phyloP scores from a whole-genome alignment of 30 jellyfish, hydroid and myxozoan genomes.

The Cassiopea xamachana region DNA sequence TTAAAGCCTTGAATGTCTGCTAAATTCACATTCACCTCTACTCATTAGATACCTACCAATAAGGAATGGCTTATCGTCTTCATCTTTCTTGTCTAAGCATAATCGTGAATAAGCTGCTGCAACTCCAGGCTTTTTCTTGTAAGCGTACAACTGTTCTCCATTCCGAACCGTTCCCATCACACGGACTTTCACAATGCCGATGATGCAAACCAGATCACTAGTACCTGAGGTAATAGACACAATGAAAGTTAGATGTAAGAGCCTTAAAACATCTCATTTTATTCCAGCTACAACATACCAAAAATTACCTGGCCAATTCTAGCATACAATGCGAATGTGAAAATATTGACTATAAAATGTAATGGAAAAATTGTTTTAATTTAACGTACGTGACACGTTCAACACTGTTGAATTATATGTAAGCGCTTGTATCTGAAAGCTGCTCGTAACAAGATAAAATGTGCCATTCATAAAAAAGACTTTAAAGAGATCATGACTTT shows the following conservation, averaged over 20 bases:
- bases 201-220: slow-evolving; percentile 66
- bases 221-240: slow-evolving; percentile 18
- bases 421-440: too few species aligned
- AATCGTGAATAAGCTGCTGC: slow-evolving; percentile 50
- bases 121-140: slow-evolving; percentile 57
- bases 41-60: slow-evolving; percentile 31
- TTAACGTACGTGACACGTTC: too few species aligned
- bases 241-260: background rate
- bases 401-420: too few species aligned
- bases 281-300: background rate
- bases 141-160: slow-evolving; percentile 77
- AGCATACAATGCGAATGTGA: too few species aligned
- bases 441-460: too few species aligned
- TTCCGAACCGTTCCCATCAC: slow-evolving; percentile 59
- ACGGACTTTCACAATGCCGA: slow-evolving; percentile 71
- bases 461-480: too few species aligned
- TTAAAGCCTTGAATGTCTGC: background rate
- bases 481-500: too few species aligned
- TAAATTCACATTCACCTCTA: background rate
- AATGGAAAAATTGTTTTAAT: too few species aligned
- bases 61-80: slow-evolving; percentile 39
- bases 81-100: background rate
- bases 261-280: too few species aligned
- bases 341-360: too few species aligned
- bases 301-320: too few species aligned